A percentile compares a stretch with the other conserved stretches of the same genome.
Evolutionary conservation across 2,113 vertebrate species (phyloP).

Genomic region (Gymnarchus niloticus): DNA sequence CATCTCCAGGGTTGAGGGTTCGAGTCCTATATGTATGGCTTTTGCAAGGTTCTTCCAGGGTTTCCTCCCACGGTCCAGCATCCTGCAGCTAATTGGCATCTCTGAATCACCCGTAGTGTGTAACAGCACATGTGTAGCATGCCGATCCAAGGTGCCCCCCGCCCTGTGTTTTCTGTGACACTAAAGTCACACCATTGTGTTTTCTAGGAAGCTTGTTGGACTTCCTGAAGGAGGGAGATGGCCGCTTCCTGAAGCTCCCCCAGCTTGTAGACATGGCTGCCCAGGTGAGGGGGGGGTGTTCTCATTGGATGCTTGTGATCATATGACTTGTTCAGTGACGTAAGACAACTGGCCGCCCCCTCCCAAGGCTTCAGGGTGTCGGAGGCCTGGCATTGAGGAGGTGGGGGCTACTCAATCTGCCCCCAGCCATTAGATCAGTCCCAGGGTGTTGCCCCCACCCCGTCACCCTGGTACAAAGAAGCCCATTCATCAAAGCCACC

Average conservation of each 20-base stretch:
- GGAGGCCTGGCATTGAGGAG: not conserved
- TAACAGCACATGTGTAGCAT: no score
- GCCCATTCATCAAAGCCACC: not conserved
- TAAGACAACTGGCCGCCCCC: no score
- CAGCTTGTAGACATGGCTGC: slow-evolving; percentile 93
- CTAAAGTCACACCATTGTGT: not conserved
- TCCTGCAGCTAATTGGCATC: no score
- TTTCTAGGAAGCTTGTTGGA: slow-evolving; percentile 82
- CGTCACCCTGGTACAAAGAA: not conserved
- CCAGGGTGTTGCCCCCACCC: not conserved
- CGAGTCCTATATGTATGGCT: no score
- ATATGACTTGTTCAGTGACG: not conserved
- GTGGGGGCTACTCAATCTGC: not conserved
- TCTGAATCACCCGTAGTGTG: no score
- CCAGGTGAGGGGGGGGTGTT: slow-evolving; percentile 65
- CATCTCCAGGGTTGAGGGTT: no score
- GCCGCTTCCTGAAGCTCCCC: slow-evolving; percentile 88
- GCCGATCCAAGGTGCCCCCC: no score
- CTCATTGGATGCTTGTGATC: not conserved
- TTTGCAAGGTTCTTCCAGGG: no score
- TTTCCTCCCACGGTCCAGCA: no score
- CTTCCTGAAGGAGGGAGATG: slow-evolving; percentile 91
- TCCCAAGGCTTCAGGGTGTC: not conserved
- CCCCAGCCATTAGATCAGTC: not conserved
- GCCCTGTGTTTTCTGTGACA: not conserved